Percentiles rank a stretch among this genome's conserved stretches.
Evolutionary conservation across 2,797 vertebrate genomes (phyloP).

Genomic region (Lemur catta): DNA sequence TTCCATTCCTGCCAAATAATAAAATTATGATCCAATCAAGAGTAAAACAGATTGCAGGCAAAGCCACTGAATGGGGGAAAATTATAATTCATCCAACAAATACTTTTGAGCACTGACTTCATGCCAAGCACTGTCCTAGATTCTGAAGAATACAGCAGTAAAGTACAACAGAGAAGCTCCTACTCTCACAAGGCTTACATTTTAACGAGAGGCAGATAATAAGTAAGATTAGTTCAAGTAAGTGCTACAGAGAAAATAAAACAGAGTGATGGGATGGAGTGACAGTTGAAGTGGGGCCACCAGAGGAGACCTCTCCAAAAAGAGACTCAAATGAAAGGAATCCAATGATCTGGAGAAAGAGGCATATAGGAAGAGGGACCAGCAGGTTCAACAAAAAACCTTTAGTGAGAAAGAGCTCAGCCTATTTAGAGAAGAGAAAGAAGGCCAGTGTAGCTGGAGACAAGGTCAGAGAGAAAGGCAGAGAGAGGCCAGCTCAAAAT

Average conservation of each 20-base stretch:
- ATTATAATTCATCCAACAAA: not conserved
- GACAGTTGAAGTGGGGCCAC: not conserved
- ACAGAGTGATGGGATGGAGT: not conserved
- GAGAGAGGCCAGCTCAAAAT: not conserved
- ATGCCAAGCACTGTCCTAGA: not conserved
- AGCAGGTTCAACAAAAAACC: not conserved
- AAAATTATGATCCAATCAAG: slow-evolving; percentile 20
- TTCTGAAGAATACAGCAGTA: not conserved
- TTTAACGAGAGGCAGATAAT: not conserved
- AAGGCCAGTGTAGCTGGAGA: not conserved
- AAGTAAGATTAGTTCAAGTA: not conserved
- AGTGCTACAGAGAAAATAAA: not conserved
- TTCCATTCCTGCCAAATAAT: not conserved
- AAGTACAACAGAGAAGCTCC: not conserved
- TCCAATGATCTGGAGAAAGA: not conserved
- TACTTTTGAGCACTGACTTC: not conserved
- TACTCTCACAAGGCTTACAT: not conserved
- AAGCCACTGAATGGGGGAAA: not conserved
- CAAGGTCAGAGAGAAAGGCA: not conserved
- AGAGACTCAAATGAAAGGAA: not conserved
- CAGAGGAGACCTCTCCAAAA: not conserved
- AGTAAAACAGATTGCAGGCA: not conserved
- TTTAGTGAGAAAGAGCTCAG: not conserved
- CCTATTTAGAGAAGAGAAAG: not conserved
- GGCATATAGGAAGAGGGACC: not conserved